Percentiles rank a stretch among this genome's conserved stretches.
phyloP scores from a whole-genome alignment of 2,797 vertebrate genomes.

The Megaceryle alcyon region DNA sequence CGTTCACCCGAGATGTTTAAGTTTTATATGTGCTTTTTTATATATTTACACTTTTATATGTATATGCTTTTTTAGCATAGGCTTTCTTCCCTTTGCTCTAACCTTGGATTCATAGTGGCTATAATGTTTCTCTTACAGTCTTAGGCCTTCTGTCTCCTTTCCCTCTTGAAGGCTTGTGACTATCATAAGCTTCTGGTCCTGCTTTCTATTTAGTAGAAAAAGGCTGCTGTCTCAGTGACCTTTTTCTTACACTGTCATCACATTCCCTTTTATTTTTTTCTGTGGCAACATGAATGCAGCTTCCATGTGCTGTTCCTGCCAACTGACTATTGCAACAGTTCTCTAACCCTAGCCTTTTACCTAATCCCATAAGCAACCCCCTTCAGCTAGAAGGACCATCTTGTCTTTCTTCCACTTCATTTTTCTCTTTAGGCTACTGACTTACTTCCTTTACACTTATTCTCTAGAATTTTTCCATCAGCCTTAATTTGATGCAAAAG shows the following conservation, averaged over 20 bases:
- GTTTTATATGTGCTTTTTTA: neutral
- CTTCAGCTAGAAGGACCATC: neutral
- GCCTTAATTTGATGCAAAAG: constrained; percentile 19
- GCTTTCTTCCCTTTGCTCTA: neutral
- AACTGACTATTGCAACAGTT: neutral
- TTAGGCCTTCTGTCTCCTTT: neutral
- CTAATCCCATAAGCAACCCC: neutral
- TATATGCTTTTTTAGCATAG: neutral
- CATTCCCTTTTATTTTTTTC: neutral
- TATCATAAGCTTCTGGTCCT: neutral
- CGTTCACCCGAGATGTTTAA: neutral
- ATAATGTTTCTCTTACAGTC: neutral
- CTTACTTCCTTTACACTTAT: neutral
- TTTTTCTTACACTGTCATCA: neutral
- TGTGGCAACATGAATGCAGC: neutral
- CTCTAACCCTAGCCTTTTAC: neutral
- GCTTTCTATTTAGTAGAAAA: neutral
- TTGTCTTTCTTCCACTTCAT: neutral
- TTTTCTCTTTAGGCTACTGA: neutral
- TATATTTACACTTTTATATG: no score
- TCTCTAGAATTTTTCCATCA: constrained; percentile 37
- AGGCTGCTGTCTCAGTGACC: neutral
- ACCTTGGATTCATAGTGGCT: neutral
- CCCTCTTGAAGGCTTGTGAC: neutral
- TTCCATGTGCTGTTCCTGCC: neutral